Percentiles rank a stretch among this genome's conserved stretches.
Conservation (phyloP, 2,888 invertebrate species). For the Rhamnusium bicolor region DNA sequence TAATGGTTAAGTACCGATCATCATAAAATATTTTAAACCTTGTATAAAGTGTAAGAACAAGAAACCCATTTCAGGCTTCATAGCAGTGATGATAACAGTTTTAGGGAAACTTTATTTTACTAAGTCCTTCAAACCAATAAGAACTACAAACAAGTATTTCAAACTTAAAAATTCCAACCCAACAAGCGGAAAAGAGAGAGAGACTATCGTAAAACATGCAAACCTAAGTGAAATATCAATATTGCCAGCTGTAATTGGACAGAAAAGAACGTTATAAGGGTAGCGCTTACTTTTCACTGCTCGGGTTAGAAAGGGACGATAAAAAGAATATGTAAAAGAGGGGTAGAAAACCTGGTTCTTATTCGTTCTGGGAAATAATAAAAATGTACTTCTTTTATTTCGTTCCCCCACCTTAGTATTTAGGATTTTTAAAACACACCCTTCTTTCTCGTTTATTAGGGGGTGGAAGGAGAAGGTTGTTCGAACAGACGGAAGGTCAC, state of each 20-base stretch:
- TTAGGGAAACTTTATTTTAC: constrained; percentile 23
- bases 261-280: constrained; percentile 53
- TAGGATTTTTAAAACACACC: constrained; percentile 61
- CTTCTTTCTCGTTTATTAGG: constrained; percentile 47
- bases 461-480: constrained; percentile 37
- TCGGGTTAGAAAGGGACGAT: constrained; percentile 51
- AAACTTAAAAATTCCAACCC: constrained; percentile 48
- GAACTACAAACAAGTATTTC: constrained; percentile 40
- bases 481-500: constrained; percentile 16
- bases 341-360: constrained; percentile 58
- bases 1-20: no score
- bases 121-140: constrained; percentile 47
- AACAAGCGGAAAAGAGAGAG: constrained; percentile 32
- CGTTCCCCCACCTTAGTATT: constrained; percentile 51
- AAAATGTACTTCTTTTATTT: constrained; percentile 59
- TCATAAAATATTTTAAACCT: no score
- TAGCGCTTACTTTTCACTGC: constrained; percentile 34
- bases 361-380: constrained; percentile 59
- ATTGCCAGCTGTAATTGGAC: constrained; percentile 56
- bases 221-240: constrained; percentile 47
- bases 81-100: background rate
- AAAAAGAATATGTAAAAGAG: constrained; percentile 52
- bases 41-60: background rate
- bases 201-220: constrained; percentile 17
- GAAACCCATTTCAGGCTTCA: background rate